Conservation (phyloP, 1,140 invertebrate genomes). For the Pseudomyrmex flavicornis region DNA sequence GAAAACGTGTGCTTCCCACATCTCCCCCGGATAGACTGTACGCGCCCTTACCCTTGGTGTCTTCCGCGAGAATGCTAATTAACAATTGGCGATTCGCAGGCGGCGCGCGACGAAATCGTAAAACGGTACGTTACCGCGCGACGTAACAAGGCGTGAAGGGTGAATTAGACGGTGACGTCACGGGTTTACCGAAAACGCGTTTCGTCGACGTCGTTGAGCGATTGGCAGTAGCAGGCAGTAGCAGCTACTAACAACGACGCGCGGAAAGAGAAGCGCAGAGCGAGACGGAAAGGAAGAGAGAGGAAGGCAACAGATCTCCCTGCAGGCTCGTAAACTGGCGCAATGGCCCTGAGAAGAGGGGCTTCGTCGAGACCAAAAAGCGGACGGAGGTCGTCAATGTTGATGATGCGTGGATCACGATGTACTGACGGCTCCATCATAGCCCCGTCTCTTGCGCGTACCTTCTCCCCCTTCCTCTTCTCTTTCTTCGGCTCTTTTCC, state of each 20-base stretch:
- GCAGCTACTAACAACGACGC: conserved; percentile 7
- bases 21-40: conserved; percentile 25
- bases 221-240: neutral
- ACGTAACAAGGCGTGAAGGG: conserved; percentile 81
- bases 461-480: neutral
- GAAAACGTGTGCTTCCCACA: conserved; percentile 41
- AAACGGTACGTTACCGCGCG: conserved; percentile 77
- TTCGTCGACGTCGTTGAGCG: conserved; percentile 1
- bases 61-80: conserved; percentile 72
- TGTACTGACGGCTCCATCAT: conserved; percentile 78
- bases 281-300: conserved; percentile 65
- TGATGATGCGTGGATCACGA: conserved; percentile 85
- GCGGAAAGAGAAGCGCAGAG: conserved; percentile 49
- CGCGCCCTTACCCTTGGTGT: conserved; percentile 31
- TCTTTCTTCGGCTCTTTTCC: conserved; percentile 45
- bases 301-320: conserved; percentile 71
- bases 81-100: conserved; percentile 75
- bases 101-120: conserved; percentile 73
- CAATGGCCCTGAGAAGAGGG: conserved; percentile 69
- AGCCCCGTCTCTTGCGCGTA: conserved; percentile 36
- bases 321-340: conserved; percentile 79
- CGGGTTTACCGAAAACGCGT: conserved; percentile 41
- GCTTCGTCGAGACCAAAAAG: conserved; percentile 71
- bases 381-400: conserved; percentile 84
- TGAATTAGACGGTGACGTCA: conserved; percentile 82